A percentile compares a stretch with the other conserved stretches of the same genome.
These are phyloP conservation scores for Monomorium pharaonis DNA, from an alignment of 1,140 invertebrate species.

Conservation along the genomic window DNA sequence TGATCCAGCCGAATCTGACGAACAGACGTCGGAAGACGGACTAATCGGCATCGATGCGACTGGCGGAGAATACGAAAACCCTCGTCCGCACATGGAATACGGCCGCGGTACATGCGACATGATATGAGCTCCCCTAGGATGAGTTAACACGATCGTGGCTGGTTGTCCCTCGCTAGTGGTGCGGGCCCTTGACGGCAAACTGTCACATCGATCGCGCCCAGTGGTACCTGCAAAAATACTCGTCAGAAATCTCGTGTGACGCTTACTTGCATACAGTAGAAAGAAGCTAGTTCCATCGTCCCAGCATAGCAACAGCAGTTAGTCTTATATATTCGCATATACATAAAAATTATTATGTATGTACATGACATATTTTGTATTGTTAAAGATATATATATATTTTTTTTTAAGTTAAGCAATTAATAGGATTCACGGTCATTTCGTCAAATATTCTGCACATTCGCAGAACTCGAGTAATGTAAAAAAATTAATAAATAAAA, in stretches of 20 bases:
- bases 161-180: conserved; percentile 87
- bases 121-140: conserved; percentile 79
- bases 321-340: conserved; percentile 59
- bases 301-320: conserved; percentile 75
- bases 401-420: conserved; percentile 58
- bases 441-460: neutral
- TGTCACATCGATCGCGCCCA: conserved; percentile 91
- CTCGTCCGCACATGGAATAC: conserved; percentile 86
- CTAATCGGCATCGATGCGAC: conserved; percentile 87
- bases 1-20: conserved; percentile 89
- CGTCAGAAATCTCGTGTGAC: neutral
- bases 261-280: neutral
- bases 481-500: conserved; percentile 13
- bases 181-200: conserved; percentile 90
- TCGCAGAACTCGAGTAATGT: conserved; percentile 1
- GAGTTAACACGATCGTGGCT: conserved; percentile 75
- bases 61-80: conserved; percentile 88
- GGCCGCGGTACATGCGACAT: conserved; percentile 84
- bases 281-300: conserved; percentile 77
- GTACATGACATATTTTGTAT: conserved; percentile 1
- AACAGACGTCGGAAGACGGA: conserved; percentile 87
- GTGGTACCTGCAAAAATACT: conserved; percentile 80
- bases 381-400: conserved; percentile 52
- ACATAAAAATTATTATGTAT: conserved; percentile 54
- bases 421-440: conserved; percentile 3